A percentile compares a stretch with the other conserved stretches of the same genome.
phyloP scores from a whole-genome alignment of 2,113 vertebrate species.

The Drymodes brunneopygia region DNA sequence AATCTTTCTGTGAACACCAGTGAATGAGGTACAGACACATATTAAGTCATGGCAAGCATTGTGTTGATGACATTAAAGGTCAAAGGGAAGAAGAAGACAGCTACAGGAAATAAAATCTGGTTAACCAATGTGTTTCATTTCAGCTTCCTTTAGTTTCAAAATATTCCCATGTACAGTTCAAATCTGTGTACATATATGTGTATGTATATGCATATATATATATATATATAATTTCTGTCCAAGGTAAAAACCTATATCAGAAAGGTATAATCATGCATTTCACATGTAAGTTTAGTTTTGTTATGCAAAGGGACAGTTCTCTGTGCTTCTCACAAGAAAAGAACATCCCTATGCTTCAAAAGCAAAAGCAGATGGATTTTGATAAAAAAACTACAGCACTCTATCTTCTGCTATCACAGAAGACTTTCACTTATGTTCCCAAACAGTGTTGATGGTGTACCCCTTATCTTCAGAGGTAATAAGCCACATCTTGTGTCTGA shows the following conservation, averaged over 20 bases:
- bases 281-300: neutral
- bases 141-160: neutral
- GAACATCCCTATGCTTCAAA: neutral
- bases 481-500: neutral
- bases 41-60: neutral
- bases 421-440: neutral
- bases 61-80: neutral
- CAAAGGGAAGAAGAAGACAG: neutral
- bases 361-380: neutral
- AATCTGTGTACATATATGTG: fast-evolving
- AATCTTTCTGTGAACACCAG: neutral
- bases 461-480: neutral
- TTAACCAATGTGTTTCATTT: neutral
- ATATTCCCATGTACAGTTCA: neutral
- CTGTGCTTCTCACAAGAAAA: neutral
- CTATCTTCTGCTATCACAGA: neutral
- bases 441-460: neutral
- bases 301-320: neutral
- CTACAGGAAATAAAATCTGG: neutral
- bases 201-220: too few relatives aligned
- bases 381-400: neutral
- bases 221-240: neutral
- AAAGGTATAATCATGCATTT: neutral
- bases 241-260: neutral
- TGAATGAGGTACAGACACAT: neutral